Base-by-base conservation (phyloP, 2,113 vertebrate species). In the Cavia aperea region DNA sequence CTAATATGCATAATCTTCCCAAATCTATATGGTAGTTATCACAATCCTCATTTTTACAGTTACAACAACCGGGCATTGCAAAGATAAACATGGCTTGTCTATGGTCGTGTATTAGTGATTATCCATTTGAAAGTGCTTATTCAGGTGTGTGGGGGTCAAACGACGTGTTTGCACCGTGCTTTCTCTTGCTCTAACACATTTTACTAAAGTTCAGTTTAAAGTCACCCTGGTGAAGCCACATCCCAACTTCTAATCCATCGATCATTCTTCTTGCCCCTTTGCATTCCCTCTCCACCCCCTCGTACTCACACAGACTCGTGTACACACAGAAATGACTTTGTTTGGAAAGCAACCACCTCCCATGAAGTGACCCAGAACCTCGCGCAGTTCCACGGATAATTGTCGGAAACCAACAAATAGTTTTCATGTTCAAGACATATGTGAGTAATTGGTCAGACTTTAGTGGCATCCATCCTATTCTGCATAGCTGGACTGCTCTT, bases 371-470 rank as follows among this genome's bases (percentile, higher is more conserved):
- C 94, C 96, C 96, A 94, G 90, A 96, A 94, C 89, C 63, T 96
- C 91, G 83, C 91, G 92, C 3, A 39, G 89, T 90, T 92, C 92
- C 92, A 84, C 9, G 2, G 78, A 90, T 13, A 97, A 96, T 85
- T 95, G 96, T 92, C 92, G 94, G 83, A 95, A 97, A 95, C 93
- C 95, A 97, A 97, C 92, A 96, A 97, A 97, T 95, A 96, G 81
- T 93, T 96, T 97, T 97, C 91, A 95, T 96, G 96, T 75, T 96
- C 92, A 89, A 96, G 94, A 93, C 97, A 94, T 0, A 18, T 95
- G 72, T 26, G 77, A 95, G 84, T 84, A 96, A 96, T 5, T 18
- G 96, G 96, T 96, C 96, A 96, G 95, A 87, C 54, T 62, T 96
- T 95, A 96, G 95, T 89, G 95, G 92, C 94, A 91, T 91, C 94